Percentiles rank a stretch among this genome's conserved stretches.
These are phyloP conservation scores for Nebria salina DNA, from an alignment of 2,888 invertebrate species.

Conservation along the genomic window DNA sequence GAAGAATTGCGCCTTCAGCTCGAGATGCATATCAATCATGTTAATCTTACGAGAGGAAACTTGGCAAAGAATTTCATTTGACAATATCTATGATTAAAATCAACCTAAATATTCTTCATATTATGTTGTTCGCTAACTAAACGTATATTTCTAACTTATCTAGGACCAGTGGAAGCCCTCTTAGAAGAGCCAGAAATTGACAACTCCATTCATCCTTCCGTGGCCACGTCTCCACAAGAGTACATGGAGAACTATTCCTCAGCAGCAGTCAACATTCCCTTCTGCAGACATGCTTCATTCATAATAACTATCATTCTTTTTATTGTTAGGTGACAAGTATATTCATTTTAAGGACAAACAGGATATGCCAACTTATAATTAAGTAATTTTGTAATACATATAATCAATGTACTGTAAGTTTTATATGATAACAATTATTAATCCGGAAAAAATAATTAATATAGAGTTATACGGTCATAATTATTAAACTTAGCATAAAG, in stretches of 20 bases:
- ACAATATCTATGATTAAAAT: neutral
- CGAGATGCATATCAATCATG: neutral
- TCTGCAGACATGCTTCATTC: neutral
- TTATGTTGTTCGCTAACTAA: neutral
- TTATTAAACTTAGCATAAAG: neutral
- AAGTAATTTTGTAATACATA: slow-evolving; percentile 23
- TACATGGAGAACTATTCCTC: slow-evolving; percentile 43
- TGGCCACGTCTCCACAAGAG: slow-evolving; percentile 33
- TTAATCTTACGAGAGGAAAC: neutral
- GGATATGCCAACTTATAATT: slow-evolving; percentile 17
- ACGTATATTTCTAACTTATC: neutral
- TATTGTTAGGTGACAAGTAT: slow-evolving; percentile 33
- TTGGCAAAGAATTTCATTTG: neutral
- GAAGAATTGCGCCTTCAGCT: neutral
- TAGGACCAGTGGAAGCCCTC: slow-evolving; percentile 38
- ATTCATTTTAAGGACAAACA: neutral
- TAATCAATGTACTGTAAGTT: slow-evolving; percentile 9
- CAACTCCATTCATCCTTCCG: slow-evolving; percentile 21
- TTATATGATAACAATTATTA: neutral
- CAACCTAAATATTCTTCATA: too few species aligned
- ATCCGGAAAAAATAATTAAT: neutral
- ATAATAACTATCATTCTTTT: neutral
- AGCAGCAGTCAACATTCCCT: neutral
- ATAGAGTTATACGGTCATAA: neutral
- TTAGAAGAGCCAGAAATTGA: slow-evolving; percentile 29